These are phyloP conservation scores for Diorhabda carinulata DNA, from an alignment of 1,140 invertebrate genomes.

Conservation along the genomic window DNA sequence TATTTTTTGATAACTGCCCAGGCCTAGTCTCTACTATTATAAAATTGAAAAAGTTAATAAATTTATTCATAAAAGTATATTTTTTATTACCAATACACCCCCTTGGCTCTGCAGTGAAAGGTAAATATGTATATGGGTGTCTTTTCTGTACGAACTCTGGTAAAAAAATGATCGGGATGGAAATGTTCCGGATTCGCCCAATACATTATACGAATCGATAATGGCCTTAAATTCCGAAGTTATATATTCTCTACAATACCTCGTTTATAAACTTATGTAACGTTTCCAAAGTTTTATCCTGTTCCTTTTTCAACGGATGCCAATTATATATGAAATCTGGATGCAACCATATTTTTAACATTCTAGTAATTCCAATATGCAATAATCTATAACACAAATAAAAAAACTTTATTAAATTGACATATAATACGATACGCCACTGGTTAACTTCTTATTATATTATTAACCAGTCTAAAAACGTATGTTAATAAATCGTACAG, in stretches of 20 bases:
- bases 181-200: conserved; percentile 47
- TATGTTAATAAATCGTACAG: too few relatives aligned
- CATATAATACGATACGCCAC: too few relatives aligned
- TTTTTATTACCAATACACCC: conserved; percentile 56
- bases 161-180: conserved; percentile 66
- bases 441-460: too few relatives aligned
- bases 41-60: background rate
- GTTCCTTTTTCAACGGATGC: conserved; percentile 17
- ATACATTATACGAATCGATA: conserved; percentile 10
- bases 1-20: too few relatives aligned
- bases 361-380: conserved; percentile 19
- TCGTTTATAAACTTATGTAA: conserved; percentile 14
- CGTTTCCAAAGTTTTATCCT: conserved; percentile 10
- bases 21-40: background rate
- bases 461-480: too few relatives aligned
- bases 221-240: conserved; percentile 12
- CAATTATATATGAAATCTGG: conserved; percentile 23
- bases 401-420: background rate
- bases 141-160: conserved; percentile 51
- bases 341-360: conserved; percentile 27
- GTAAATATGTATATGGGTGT: conserved; percentile 56
- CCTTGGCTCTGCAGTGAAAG: conserved; percentile 57
- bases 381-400: conserved; percentile 19
- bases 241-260: conserved; percentile 10
- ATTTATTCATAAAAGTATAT: background rate